Percentiles rank a stretch among this genome's conserved stretches.
These are phyloP conservation scores for Drosophila setifemur DNA, from an alignment of 1,140 invertebrate genomes.

Conservation along the genomic window DNA sequence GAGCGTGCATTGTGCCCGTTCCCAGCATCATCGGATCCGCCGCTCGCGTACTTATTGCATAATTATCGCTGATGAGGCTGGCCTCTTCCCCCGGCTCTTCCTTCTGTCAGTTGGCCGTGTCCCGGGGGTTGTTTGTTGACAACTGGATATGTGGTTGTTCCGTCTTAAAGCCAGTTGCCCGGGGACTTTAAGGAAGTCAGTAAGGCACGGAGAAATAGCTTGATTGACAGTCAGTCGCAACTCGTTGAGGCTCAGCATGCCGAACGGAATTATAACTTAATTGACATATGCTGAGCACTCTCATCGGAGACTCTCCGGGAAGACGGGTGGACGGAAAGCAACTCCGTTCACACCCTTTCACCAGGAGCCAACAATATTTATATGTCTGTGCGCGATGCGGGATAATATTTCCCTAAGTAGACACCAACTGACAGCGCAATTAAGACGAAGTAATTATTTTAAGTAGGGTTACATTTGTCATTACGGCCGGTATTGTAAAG, in stretches of 20 bases:
- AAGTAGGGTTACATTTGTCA: constrained; percentile 79
- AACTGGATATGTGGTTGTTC: constrained; percentile 59
- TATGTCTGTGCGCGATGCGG: constrained; percentile 56
- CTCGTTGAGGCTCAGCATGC: constrained; percentile 62
- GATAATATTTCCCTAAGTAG: constrained; percentile 80
- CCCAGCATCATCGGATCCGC: constrained; percentile 25
- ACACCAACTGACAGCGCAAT: constrained; percentile 79
- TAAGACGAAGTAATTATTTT: constrained; percentile 79
- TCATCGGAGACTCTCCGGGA: constrained; percentile 16
- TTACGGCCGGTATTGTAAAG: constrained; percentile 27
- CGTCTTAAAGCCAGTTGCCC: constrained; percentile 66
- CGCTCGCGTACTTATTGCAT: constrained; percentile 60
- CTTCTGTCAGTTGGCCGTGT: not conserved
- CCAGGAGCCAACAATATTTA: constrained; percentile 39
- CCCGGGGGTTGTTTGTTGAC: constrained; percentile 66
- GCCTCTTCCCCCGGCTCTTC: constrained; percentile 1
- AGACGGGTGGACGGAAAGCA: not conserved
- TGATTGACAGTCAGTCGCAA: constrained; percentile 68
- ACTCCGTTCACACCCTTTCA: constrained; percentile 33
- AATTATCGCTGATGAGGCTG: constrained; percentile 65
- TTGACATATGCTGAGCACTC: constrained; percentile 72
- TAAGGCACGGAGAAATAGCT: constrained; percentile 67
- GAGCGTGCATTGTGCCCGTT: constrained; percentile 16
- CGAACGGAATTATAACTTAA: constrained; percentile 77
- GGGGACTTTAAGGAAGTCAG: constrained; percentile 61